Evolutionary conservation across 1,140 invertebrate species (phyloP).

Genomic region (Drosophila auraria): DNA sequence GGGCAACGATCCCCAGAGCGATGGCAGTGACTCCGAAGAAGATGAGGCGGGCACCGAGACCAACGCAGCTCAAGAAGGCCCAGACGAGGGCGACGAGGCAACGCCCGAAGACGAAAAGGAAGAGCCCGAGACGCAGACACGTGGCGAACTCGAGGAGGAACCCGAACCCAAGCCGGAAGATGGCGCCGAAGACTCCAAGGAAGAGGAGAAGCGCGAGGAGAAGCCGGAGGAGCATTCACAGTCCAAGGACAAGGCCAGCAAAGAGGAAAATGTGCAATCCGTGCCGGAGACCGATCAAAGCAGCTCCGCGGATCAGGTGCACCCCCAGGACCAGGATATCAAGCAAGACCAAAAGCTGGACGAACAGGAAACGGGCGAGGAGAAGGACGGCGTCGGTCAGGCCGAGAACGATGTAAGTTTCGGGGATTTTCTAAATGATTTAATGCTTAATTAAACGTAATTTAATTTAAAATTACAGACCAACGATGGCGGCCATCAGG

Average conservation of each 20-base stretch:
- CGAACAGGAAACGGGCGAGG: slow-evolving; percentile 86
- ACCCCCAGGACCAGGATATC: slow-evolving; percentile 68
- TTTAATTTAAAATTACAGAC: slow-evolving; percentile 57
- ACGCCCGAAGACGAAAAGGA: slow-evolving; percentile 86
- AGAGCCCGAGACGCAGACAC: slow-evolving; percentile 83
- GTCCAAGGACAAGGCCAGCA: slow-evolving; percentile 87
- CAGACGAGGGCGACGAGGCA: slow-evolving; percentile 86
- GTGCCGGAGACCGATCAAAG: slow-evolving; percentile 85
- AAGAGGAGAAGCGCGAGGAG: slow-evolving; percentile 79
- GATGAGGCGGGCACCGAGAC: slow-evolving; percentile 76
- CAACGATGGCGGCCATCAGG: slow-evolving; percentile 87
- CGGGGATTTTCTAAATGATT: neutral
- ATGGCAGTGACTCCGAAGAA: slow-evolving; percentile 84
- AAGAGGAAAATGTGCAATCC: slow-evolving; percentile 87
- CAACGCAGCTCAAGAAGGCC: slow-evolving; percentile 84
- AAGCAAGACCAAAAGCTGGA: slow-evolving; percentile 82
- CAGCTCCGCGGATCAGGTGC: slow-evolving; percentile 78
- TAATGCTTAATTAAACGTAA: too few relatives aligned
- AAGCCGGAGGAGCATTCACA: slow-evolving; percentile 89
- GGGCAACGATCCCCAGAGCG: slow-evolving; percentile 85
- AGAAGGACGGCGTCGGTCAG: slow-evolving; percentile 88
- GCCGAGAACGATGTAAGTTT: slow-evolving; percentile 87
- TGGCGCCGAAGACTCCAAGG: slow-evolving; percentile 67
- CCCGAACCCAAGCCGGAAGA: slow-evolving; percentile 63
- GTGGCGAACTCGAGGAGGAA: slow-evolving; percentile 68